Conservation (phyloP, 2,797 vertebrate species). For the Botia kubotai region DNA sequence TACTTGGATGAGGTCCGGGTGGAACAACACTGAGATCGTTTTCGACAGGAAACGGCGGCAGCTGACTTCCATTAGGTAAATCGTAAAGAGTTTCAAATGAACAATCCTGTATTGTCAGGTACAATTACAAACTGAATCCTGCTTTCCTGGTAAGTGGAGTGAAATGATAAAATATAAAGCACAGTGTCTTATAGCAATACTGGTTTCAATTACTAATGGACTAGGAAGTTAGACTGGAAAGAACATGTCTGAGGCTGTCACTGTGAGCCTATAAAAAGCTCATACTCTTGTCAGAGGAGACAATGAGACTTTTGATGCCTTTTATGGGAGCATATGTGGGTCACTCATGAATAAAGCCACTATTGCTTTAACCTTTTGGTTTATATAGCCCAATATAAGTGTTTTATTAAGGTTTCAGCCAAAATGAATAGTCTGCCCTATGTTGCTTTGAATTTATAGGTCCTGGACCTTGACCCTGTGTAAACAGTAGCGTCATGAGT, state of each 20-base stretch:
- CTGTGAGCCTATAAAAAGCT: slow-evolving; percentile 55
- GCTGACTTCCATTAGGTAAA: slow-evolving; percentile 71
- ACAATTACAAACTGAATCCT: slow-evolving; percentile 59
- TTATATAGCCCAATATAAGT: slow-evolving; percentile 34
- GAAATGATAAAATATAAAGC: slow-evolving; percentile 55
- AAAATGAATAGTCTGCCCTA: slow-evolving; percentile 39
- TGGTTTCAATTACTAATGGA: slow-evolving; percentile 52
- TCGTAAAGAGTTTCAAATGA: slow-evolving; percentile 57
- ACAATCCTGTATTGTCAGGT: slow-evolving; percentile 63
- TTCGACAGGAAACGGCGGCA: slow-evolving; percentile 71
- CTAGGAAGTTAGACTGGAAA: slow-evolving; percentile 57
- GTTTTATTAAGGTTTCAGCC: slow-evolving; percentile 41
- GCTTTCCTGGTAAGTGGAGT: slow-evolving; percentile 33
- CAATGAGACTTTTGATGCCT: slow-evolving; percentile 60
- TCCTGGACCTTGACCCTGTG: slow-evolving; percentile 29
- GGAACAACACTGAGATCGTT: slow-evolving; percentile 63
- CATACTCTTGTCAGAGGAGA: slow-evolving; percentile 43
- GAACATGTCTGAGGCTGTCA: slow-evolving; percentile 48
- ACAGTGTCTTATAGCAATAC: slow-evolving; percentile 27
- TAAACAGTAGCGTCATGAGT: slow-evolving; percentile 32
- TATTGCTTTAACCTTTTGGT: slow-evolving; percentile 42
- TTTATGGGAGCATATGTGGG: slow-evolving; percentile 46
- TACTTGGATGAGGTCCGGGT: slow-evolving; percentile 68
- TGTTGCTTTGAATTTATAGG: slow-evolving; percentile 39
- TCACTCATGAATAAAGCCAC: slow-evolving; percentile 50